Percentiles rank a stretch among this genome's conserved stretches.
These are phyloP conservation scores for Trichopoda pennipes DNA, from an alignment of 2,888 invertebrate genomes.

Conservation along the genomic window DNA sequence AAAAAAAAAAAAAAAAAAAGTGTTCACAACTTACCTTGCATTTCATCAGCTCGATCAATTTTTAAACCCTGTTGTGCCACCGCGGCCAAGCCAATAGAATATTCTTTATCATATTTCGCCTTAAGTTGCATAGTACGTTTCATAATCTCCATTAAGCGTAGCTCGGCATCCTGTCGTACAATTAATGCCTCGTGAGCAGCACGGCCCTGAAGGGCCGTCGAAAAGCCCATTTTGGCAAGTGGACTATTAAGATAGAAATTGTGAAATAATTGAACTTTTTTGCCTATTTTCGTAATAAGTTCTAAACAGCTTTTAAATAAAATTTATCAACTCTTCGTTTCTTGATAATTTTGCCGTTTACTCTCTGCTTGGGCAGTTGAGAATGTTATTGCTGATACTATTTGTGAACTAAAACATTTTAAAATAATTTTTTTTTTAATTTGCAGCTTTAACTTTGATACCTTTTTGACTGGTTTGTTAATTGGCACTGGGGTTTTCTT, in stretches of 20 bases:
- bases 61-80: constrained; percentile 92
- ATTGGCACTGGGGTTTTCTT: too few relatives aligned
- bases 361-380: constrained; percentile 10
- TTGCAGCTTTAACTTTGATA: constrained; percentile 4
- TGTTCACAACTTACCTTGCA: constrained; percentile 77
- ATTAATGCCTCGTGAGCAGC: constrained; percentile 95
- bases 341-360: neutral
- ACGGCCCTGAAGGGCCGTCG: constrained; percentile 91
- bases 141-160: constrained; percentile 95
- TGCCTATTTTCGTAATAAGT: constrained; percentile 47
- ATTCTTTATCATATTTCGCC: constrained; percentile 95
- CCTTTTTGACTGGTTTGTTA: neutral
- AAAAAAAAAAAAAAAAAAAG: neutral
- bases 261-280: constrained; percentile 59
- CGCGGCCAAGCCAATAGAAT: constrained; percentile 91
- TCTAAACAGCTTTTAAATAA: constrained; percentile 15
- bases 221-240: constrained; percentile 87
- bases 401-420: constrained; percentile 27
- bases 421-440: neutral
- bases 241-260: constrained; percentile 58
- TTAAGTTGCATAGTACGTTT: constrained; percentile 92
- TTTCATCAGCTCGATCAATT: constrained; percentile 84
- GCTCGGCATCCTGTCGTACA: constrained; percentile 94
- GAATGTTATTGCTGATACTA: neutral
- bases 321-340: neutral